Base-by-base conservation (phyloP, 1,140 invertebrate genomes). In the Drosophila miranda region DNA sequence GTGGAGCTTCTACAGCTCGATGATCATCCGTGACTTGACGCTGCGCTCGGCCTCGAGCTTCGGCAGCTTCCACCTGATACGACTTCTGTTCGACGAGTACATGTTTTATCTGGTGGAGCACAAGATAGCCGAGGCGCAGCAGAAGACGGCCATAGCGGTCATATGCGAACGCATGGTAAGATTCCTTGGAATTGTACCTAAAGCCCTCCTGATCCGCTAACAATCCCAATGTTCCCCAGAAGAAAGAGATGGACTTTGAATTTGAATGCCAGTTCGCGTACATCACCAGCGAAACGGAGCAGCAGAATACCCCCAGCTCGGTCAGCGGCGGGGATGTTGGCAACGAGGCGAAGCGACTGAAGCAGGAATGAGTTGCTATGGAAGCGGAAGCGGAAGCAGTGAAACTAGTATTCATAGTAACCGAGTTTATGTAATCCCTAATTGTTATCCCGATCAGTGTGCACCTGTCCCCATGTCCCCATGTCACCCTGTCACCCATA, bases 61-160 rank as follows among this genome's bases (percentile, higher is more conserved):
- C 93, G 99, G 99, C 41, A 99, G 98, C 58, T 99, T 99, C 92
- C 99, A 99, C 93, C 93, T 99, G 48, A 98, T 99, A 83, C 95
- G 98, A 46, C 93, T 99, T 71, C 93, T 99, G 19, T 99, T 98
- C 91, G 98, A 99, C 91, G 99, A 99, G 91, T 99, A 99, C 91
- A 99, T 99, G 96, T 99, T 99, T 93, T 99, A 99, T 92, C 93
- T 99, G 71, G 97, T 99, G 75, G 99, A 99, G 92, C 97, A 98
- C 91, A 96, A 97, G 91, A 97, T 99, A 23, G 98, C 99, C 19
- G 93, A 96, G 87, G 97, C 97, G 26, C 96, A 95, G 42, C 95
- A 95, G 43, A 95, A 96, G 78, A 97, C 98, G 56, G 97, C 97
- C 45, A 99, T 99, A 90, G 97, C 97, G 72, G 97, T 99, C 56